Evolutionary conservation across 2,888 invertebrate species (phyloP).

Genomic region (Monochamus alternatus): DNA sequence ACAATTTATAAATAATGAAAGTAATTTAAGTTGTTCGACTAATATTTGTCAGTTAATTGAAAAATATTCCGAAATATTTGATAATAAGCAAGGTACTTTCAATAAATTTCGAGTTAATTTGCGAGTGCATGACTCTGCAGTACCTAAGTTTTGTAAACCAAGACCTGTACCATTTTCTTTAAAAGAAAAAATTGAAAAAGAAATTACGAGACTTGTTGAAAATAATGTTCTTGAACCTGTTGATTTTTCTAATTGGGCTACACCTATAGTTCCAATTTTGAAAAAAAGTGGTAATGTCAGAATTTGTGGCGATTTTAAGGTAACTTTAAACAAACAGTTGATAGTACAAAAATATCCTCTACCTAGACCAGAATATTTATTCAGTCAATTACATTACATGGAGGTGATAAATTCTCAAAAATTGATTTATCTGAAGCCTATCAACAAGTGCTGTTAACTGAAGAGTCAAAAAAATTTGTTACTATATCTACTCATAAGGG

Average conservation of each 20-base stretch:
- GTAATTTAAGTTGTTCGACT: slow-evolving; percentile 19
- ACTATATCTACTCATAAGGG: slow-evolving; percentile 58
- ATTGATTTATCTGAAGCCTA: slow-evolving; percentile 45
- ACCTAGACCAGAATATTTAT: slow-evolving; percentile 41
- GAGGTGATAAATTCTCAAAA: slow-evolving; percentile 39
- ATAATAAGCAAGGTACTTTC: slow-evolving; percentile 34
- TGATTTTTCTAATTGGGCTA: slow-evolving; percentile 41
- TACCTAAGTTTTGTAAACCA: slow-evolving; percentile 8
- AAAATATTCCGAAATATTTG: slow-evolving; percentile 27
- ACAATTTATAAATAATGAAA: slow-evolving; percentile 7
- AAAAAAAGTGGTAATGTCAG: slow-evolving; percentile 16
- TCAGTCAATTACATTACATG: slow-evolving; percentile 37
- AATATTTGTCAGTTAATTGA: slow-evolving; percentile 9
- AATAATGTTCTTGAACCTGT: slow-evolving; percentile 27
- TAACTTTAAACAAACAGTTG: slow-evolving; percentile 17
- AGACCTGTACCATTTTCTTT: slow-evolving; percentile 46
- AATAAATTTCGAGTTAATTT: slow-evolving; percentile 15
- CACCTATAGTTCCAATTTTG: slow-evolving; percentile 27
- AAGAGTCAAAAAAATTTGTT: slow-evolving; percentile 41
- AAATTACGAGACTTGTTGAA: slow-evolving; percentile 38
- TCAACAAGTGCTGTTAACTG: slow-evolving; percentile 40
- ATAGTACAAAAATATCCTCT: slow-evolving; percentile 35
- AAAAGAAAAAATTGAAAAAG: slow-evolving; percentile 45
- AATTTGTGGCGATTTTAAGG: slow-evolving; percentile 27
- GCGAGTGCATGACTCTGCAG: no score